A percentile compares a stretch with the other conserved stretches of the same genome.
These are phyloP conservation scores for Drosophila albomicans DNA, from an alignment of 1,140 invertebrate species.

Conservation along the genomic window DNA sequence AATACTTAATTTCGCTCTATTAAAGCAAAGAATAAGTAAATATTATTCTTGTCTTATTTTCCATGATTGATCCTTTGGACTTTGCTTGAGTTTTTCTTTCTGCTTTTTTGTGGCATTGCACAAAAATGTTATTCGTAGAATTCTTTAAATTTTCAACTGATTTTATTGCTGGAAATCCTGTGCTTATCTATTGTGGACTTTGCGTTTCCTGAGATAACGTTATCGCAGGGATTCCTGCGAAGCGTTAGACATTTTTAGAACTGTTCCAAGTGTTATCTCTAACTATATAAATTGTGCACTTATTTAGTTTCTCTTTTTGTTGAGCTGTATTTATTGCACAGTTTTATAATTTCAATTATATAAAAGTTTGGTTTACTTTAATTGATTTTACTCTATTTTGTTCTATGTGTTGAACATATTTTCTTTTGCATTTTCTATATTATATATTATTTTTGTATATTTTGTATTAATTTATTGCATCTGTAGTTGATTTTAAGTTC, in stretches of 20 bases:
- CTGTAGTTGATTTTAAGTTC: too few relatives aligned
- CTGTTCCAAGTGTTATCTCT: not conserved
- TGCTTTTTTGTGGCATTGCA: too few relatives aligned
- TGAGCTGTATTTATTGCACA: not conserved
- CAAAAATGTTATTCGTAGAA: not conserved
- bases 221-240: not conserved
- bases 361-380: too few relatives aligned
- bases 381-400: too few relatives aligned
- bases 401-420: too few relatives aligned
- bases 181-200: not conserved
- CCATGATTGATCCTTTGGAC: too few relatives aligned
- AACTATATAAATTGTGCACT: not conserved
- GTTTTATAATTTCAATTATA: not conserved
- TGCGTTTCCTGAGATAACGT: not conserved
- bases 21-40: too few relatives aligned
- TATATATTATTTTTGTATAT: too few relatives aligned
- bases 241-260: not conserved
- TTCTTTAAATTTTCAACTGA: not conserved
- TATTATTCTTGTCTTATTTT: too few relatives aligned
- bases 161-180: constrained; percentile 3
- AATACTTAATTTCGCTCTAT: too few relatives aligned
- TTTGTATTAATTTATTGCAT: too few relatives aligned
- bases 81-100: not conserved
- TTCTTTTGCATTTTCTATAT: too few relatives aligned
- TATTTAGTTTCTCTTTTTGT: not conserved